Conservation (phyloP, 2,888 invertebrate genomes). For the Antitype chi region DNA sequence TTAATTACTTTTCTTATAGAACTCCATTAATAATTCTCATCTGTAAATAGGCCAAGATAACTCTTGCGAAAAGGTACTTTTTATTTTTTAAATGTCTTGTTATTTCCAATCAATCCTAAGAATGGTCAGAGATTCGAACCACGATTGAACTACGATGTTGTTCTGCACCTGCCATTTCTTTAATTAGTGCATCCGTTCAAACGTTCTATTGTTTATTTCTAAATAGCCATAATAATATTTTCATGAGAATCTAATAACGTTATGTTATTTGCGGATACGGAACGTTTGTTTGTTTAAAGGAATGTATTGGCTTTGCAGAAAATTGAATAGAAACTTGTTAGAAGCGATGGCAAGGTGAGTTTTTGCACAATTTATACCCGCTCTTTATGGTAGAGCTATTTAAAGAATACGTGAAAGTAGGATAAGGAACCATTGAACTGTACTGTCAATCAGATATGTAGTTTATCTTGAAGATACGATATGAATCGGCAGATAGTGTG, state of each 20-base stretch:
- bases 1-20: background rate
- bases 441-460: conserved; percentile 25
- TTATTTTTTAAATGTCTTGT: too few species aligned
- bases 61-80: too few species aligned
- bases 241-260: conserved; percentile 12
- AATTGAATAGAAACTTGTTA: conserved; percentile 13
- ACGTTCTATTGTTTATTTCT: conserved; percentile 45
- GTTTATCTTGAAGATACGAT: conserved; percentile 45
- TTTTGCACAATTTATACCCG: conserved; percentile 9
- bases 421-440: conserved; percentile 44
- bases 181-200: conserved; percentile 50
- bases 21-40: background rate
- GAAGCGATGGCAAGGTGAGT: background rate
- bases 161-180: conserved; percentile 37
- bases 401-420: conserved; percentile 40
- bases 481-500: conserved; percentile 17
- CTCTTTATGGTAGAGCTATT: conserved; percentile 37
- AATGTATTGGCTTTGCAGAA: conserved; percentile 10
- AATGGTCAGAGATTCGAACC: conserved; percentile 4
- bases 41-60: background rate
- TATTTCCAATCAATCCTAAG: conserved; percentile 1
- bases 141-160: conserved; percentile 8
- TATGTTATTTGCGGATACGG: conserved; percentile 16
- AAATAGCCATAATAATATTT: conserved; percentile 26
- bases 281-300: conserved; percentile 14